Evolutionary conservation across 2,113 vertebrate genomes (phyloP).

Genomic region (Petromus typicus): DNA sequence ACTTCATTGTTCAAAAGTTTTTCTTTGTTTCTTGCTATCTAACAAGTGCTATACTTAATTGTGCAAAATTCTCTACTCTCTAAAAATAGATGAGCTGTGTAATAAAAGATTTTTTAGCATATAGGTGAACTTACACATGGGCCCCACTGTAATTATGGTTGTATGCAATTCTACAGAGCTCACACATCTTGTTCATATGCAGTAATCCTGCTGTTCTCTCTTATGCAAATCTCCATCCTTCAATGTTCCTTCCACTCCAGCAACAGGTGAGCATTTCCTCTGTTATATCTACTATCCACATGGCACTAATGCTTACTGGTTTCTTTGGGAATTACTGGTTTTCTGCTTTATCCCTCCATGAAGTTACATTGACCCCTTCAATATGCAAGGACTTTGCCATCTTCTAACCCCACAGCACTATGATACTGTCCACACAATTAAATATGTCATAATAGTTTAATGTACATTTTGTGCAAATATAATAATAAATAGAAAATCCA

Average conservation of each 20-base stretch:
- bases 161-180: neutral
- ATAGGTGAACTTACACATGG: neutral
- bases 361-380: neutral
- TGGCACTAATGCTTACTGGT: neutral
- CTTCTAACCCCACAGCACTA: neutral
- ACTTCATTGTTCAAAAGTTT: slow-evolving; percentile 3
- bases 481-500: slow-evolving; percentile 52
- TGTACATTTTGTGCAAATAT: slow-evolving; percentile 64
- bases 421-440: neutral
- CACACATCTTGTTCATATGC: neutral
- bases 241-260: neutral
- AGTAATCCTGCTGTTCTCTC: neutral
- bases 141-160: neutral
- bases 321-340: slow-evolving; percentile 36
- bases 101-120: neutral
- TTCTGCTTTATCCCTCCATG: neutral
- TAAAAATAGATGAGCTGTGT: neutral
- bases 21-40: neutral
- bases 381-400: neutral
- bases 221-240: neutral
- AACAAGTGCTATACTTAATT: neutral
- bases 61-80: neutral
- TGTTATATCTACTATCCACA: neutral
- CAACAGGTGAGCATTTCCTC: neutral
- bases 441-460: slow-evolving; percentile 51